Percentiles rank a stretch among this genome's conserved stretches.
phyloP scores from a whole-genome alignment of 2,797 vertebrate species.

The Scleropages formosus region DNA sequence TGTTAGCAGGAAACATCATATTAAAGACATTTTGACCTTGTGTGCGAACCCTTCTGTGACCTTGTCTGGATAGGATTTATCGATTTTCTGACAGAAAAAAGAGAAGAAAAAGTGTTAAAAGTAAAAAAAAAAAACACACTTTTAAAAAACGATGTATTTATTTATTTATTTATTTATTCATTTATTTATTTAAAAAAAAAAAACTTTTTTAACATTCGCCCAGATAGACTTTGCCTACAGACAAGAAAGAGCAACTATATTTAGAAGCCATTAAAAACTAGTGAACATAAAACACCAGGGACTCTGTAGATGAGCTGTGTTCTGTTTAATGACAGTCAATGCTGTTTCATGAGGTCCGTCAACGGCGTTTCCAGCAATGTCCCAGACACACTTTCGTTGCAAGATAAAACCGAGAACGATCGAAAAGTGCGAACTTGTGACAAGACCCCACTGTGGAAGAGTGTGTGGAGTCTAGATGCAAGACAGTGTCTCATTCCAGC shows the following conservation, averaged over 20 bases:
- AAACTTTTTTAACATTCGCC: no score
- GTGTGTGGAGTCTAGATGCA: no score
- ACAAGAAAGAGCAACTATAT: background rate
- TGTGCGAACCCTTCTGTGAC: background rate
- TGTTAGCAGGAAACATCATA: background rate
- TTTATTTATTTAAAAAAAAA: no score
- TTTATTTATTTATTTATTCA: background rate
- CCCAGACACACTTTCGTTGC: slow-evolving; percentile 6
- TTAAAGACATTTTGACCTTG: background rate
- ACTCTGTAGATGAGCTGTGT: slow-evolving; percentile 10
- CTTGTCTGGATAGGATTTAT: no score
- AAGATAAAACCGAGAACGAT: background rate
- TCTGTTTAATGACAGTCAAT: slow-evolving; percentile 2
- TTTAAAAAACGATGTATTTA: background rate
- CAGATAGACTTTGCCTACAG: background rate
- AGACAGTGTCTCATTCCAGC: no score
- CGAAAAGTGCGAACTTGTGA: background rate
- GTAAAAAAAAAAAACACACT: no score
- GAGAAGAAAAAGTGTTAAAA: no score
- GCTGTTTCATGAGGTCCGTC: background rate
- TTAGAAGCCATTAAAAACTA: background rate
- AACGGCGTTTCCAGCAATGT: background rate
- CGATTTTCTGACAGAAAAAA: no score
- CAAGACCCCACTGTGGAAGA: no score
- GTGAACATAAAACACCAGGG: background rate